Base-by-base conservation (phyloP, 2,797 vertebrate genomes). In the Muraenolepis orangiensis region DNA sequence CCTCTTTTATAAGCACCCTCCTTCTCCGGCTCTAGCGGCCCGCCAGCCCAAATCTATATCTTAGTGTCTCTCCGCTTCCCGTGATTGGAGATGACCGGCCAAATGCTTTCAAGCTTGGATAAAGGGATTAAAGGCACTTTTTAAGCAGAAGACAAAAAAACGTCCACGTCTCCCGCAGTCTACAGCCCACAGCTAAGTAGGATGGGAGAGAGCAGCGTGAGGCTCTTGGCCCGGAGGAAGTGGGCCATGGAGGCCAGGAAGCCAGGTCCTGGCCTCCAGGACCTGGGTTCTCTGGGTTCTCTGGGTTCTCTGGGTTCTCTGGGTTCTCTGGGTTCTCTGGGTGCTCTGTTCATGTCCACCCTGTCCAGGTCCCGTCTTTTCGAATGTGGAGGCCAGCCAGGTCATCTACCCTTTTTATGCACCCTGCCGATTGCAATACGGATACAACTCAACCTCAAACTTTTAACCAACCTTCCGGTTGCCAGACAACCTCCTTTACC, bases 81-180 rank as follows among this genome's bases (percentile, higher is more conserved):
- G 89, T 91, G 92, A 94, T 93, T 88, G 76, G 77, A 89, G 89
- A 83, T 91, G 89, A 91, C 92, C 92, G 88, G 92, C 90, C 86
- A 93, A 89, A 85, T 77, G 90, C 92, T 93, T 93, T 91, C 87
- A 91, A 86, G 86, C 90, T 86, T 84, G 88, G 86, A 90, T 87
- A 90, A 95, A 93, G 88, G 92, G 92, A 92, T 95, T 94, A 95
- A 94, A 94, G 91, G 88, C 90, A 89, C 91, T 95, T 92, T 93
- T 91, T 93, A 93, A 89, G 80, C 75, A 83, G 88, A 93, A 85
- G 57, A 91, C 87, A 93, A 94, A 94, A 93, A 94, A 94, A 92
- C 76, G 84, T 83, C 77, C 78, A 80, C 86, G 87, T 88, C 82
- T 80, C 83, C n/a, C n/a, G 87, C 76, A 78, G 66, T 13, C 66